phyloP scores from a whole-genome alignment of 1,140 invertebrate species.

The Zaprionus kolodkinae region DNA sequence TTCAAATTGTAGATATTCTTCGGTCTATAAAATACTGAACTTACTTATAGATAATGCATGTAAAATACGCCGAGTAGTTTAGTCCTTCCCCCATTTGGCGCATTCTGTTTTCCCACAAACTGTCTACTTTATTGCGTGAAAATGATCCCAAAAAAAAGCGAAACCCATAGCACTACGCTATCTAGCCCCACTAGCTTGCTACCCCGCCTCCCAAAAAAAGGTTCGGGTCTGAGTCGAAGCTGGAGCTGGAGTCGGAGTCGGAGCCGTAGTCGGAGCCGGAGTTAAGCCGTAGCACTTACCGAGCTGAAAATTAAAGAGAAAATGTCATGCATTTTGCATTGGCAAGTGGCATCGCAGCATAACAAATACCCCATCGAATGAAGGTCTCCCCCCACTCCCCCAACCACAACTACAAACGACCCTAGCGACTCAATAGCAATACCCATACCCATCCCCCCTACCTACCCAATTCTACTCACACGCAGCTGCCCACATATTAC shows the following conservation, averaged over 20 bases:
- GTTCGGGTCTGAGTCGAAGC: background rate
- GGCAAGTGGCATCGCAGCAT: constrained; percentile 47
- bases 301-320: constrained; percentile 74
- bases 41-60: constrained; percentile 4
- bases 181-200: background rate
- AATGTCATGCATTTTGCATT: constrained; percentile 80
- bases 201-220: background rate
- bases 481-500: constrained; percentile 39
- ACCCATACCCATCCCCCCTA: background rate
- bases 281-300: constrained; percentile 66
- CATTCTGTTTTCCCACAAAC: background rate
- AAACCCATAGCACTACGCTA: background rate
- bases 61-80: constrained; percentile 1
- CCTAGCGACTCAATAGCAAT: background rate
- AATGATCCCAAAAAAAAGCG: constrained; percentile 1
- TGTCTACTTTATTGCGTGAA: background rate
- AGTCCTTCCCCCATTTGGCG: background rate
- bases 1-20: background rate
- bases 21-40: background rate
- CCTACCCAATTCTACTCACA: background rate
- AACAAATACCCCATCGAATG: constrained; percentile 46
- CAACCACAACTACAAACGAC: background rate
- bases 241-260: background rate
- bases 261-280: constrained; percentile 10
- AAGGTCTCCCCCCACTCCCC: background rate